A percentile compares a stretch with the other conserved stretches of the same genome.
phyloP scores from a whole-genome alignment of 2,888 invertebrate species.

The Drosophila neotestacea region DNA sequence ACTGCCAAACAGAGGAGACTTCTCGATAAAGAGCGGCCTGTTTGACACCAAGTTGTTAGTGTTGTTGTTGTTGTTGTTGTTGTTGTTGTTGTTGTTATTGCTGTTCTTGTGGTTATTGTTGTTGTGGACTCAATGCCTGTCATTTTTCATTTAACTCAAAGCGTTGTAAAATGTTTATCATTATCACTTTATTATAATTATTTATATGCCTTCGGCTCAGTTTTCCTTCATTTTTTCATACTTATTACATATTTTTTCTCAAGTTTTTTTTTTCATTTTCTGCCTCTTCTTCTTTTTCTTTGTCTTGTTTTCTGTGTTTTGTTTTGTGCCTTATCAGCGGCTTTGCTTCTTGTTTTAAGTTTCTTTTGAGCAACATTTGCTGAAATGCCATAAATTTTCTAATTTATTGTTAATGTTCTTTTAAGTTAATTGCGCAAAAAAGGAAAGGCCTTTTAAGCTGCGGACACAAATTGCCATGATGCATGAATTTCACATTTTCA shows the following conservation, averaged over 20 bases:
- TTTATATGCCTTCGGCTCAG: conserved; percentile 24
- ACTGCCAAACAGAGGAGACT: conserved; percentile 49
- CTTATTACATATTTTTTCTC: conserved; percentile 18
- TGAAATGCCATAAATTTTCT: conserved; percentile 69
- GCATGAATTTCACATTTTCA: conserved; percentile 22
- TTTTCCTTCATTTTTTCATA: conserved; percentile 17
- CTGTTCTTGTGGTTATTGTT: conserved; percentile 14
- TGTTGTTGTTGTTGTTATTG: background rate
- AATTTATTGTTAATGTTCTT: conserved; percentile 74
- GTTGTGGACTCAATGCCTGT: conserved; percentile 56
- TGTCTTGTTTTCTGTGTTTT: conserved; percentile 23
- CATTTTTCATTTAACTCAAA: conserved; percentile 68
- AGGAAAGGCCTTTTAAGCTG: conserved; percentile 47
- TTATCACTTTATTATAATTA: conserved; percentile 73
- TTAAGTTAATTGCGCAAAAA: conserved; percentile 73
- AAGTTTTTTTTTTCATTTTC: background rate
- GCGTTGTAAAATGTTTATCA: conserved; percentile 63
- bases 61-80: background rate
- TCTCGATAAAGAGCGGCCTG: conserved; percentile 28
- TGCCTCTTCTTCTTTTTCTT: background rate
- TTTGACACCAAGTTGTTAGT: conserved; percentile 41
- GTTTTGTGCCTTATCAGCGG: conserved; percentile 64
- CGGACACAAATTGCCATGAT: conserved; percentile 50
- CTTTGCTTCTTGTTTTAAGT: conserved; percentile 26
- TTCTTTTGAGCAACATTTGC: conserved; percentile 48